Conservation (phyloP, 2,797 vertebrate species). For the Sebastes trivittatus region DNA sequence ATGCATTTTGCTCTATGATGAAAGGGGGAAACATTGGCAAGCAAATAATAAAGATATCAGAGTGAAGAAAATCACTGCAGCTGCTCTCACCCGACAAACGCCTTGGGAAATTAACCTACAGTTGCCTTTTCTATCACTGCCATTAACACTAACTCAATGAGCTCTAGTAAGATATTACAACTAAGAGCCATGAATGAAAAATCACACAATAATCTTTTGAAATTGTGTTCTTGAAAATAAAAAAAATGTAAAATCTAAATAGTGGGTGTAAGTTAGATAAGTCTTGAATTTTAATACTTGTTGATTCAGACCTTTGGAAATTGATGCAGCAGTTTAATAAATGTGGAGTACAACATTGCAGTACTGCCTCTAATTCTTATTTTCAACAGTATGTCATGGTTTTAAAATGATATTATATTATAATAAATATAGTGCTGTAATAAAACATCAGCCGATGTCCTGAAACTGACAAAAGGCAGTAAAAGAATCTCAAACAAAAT, state of each 20-base stretch:
- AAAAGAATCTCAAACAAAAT: not conserved
- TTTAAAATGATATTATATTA: not conserved
- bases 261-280: not conserved
- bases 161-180: not conserved
- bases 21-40: slow-evolving; percentile 93
- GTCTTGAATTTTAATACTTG: not conserved
- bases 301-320: not conserved
- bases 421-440: not conserved
- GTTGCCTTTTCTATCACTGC: not conserved
- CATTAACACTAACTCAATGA: slow-evolving; percentile 31
- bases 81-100: slow-evolving; percentile 2
- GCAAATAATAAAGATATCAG: slow-evolving; percentile 90
- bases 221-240: not conserved
- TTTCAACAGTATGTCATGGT: not conserved
- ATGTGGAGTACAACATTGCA: not conserved
- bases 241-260: not conserved
- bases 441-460: not conserved
- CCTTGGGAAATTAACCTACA: slow-evolving; percentile 22
- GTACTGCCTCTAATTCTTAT: not conserved
- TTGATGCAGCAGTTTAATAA: not conserved
- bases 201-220: not conserved
- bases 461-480: not conserved
- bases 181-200: not conserved
- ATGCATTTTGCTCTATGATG: slow-evolving; percentile 97
- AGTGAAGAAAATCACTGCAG: slow-evolving; percentile 64